phyloP scores from a whole-genome alignment of 2,888 invertebrate species.

The Cephus rjabovi region DNA sequence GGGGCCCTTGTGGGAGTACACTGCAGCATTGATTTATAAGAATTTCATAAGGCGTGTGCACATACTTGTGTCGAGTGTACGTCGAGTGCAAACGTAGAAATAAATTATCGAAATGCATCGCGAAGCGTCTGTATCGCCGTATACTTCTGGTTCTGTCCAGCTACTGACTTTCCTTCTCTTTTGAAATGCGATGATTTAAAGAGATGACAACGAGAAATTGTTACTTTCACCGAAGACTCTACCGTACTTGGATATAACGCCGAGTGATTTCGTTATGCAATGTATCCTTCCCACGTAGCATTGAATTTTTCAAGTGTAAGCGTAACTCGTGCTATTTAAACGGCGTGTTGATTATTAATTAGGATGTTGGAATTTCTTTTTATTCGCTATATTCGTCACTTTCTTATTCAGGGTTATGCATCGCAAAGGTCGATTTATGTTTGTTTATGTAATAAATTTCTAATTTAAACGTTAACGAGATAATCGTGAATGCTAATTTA shows the following conservation, averaged over 20 bases:
- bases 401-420: not conserved
- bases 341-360: not conserved
- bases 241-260: not conserved
- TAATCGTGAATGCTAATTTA: not conserved
- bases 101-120: not conserved
- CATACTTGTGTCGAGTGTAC: not conserved
- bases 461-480: not conserved
- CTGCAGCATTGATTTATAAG: not conserved
- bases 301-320: conserved; percentile 47
- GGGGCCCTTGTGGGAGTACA: not conserved
- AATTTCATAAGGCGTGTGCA: not conserved
- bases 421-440: not conserved
- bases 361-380: not conserved
- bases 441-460: not conserved
- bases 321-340: conserved; percentile 28
- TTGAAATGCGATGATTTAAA: not conserved
- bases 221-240: not conserved
- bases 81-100: not conserved
- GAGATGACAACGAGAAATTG: not conserved
- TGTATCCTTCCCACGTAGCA: conserved; percentile 34
- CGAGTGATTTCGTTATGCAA: not conserved
- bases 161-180: not conserved
- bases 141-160: not conserved
- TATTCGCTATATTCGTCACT: not conserved
- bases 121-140: not conserved